These are phyloP conservation scores for Acromyrmex echinatior DNA, from an alignment of 1,140 invertebrate genomes.

Conservation along the genomic window DNA sequence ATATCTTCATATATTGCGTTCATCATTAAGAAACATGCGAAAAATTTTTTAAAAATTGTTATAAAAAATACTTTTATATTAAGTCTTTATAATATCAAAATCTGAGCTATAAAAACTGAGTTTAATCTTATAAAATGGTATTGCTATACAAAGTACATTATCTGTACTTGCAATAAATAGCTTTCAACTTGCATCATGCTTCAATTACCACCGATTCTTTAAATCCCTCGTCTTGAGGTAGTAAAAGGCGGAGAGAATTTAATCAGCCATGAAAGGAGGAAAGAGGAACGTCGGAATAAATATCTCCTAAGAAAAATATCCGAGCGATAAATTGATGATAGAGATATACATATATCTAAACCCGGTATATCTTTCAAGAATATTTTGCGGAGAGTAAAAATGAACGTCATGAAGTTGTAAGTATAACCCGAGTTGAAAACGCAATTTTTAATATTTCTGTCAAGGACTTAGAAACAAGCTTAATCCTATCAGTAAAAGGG, in stretches of 20 bases:
- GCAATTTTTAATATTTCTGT: slow-evolving; percentile 51
- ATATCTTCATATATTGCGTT: neutral
- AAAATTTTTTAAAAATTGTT: neutral
- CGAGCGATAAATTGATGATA: slow-evolving; percentile 42
- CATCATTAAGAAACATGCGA: neutral
- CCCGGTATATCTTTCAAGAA: neutral
- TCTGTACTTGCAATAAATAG: neutral
- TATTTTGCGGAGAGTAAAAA: slow-evolving; percentile 43
- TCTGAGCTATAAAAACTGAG: neutral
- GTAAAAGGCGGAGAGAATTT: slow-evolving; percentile 18
- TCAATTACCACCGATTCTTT: slow-evolving; percentile 20
- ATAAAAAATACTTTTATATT: neutral
- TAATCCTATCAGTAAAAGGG: slow-evolving; percentile 20
- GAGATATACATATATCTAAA: slow-evolving; percentile 24
- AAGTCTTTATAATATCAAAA: neutral
- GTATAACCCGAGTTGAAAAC: slow-evolving; percentile 31
- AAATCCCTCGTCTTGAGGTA: neutral
- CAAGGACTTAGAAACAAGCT: slow-evolving; percentile 53
- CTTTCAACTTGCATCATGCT: neutral
- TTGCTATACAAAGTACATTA: neutral
- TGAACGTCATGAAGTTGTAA: slow-evolving; percentile 31
- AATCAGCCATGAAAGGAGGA: neutral
- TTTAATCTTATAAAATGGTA: slow-evolving; percentile 2
- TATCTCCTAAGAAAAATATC: slow-evolving; percentile 36
- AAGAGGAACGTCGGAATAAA: slow-evolving; percentile 9